Evolutionary conservation across 23 tunicate species (phyloP), one percentile per base, ranked within the genome.

Genomic region (Ascidia mentula): DNA sequence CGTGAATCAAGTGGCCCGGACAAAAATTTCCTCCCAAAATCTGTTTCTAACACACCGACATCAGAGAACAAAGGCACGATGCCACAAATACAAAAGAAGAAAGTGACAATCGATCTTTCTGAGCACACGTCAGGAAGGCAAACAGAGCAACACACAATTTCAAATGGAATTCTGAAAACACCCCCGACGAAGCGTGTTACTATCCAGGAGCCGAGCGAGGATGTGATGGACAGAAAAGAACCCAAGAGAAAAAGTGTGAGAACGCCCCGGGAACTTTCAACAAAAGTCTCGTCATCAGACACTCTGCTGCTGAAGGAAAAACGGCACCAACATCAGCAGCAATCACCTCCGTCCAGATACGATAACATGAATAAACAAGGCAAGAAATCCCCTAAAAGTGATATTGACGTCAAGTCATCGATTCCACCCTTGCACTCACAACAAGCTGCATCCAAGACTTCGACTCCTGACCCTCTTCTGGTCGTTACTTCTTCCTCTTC

Each of bases 351-450:
- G 20, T 28, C 6, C 18, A 71, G 30, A 34, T 71, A 3, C 75
- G 18, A 71, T 22, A 34, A 71, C 18, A 74, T 30, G 22, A 34
- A 30, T 1, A 46, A 31, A 37, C 32, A 37, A 24, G 40, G 40
- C 32, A 59, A 76, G 60, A 83, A 75, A 33, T 83, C 87, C 35
- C 87, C 87, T 59, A 83, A 83, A 70, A 31, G 37, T 12, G 86
- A 82, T 22, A 72, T 28, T 46, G 45, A 53, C 12, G 13, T 34
- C 35, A 71, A 71, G 13, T 71, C 74, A 3, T 33, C 74, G 33
- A 85, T 85, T 40, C 89, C 89, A 22, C 89, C 89, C 0, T 76
- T 85, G 31, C 59, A 69, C 18, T 76, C 40, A 26, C 38, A 32
- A 32, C 87, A 84, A 40, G 46, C 74, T 36, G 24, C 78, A 46